Percentiles rank a stretch among this genome's conserved stretches.
phyloP scores from a whole-genome alignment of 2,888 invertebrate species.

The Tenthredo notha region DNA sequence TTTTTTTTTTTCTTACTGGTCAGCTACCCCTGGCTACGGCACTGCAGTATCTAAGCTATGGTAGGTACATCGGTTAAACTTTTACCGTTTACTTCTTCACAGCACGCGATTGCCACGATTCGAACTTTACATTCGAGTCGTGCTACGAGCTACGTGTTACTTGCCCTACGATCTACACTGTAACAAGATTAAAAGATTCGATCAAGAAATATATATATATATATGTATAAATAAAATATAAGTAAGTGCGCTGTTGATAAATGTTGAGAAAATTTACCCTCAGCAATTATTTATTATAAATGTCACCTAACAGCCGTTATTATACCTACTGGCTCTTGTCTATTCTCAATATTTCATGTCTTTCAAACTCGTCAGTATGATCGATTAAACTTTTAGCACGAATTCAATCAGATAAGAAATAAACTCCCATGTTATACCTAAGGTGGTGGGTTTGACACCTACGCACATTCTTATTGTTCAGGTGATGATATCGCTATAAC shows the following conservation, averaged over 20 bases:
- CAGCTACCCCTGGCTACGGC: slow-evolving; percentile 2
- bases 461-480: slow-evolving; percentile 17
- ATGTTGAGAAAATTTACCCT: background rate
- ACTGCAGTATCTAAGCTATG: background rate
- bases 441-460: slow-evolving; percentile 7
- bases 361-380: background rate
- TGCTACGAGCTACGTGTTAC: slow-evolving; percentile 35
- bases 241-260: background rate
- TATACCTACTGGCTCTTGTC: background rate
- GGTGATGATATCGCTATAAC: background rate
- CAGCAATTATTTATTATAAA: background rate
- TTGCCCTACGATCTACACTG: slow-evolving; percentile 21
- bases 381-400: background rate
- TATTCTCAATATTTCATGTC: slow-evolving; percentile 3
- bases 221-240: background rate
- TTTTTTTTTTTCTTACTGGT: background rate
- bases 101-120: slow-evolving; percentile 41
- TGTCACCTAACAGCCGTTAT: background rate
- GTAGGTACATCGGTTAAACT: slow-evolving; percentile 36
- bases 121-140: slow-evolving; percentile 47
- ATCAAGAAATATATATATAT: background rate
- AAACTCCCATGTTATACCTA: background rate
- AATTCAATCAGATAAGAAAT: slow-evolving; percentile 18
- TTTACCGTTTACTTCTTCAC: slow-evolving; percentile 29
- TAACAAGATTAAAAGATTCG: slow-evolving; percentile 36